Conservation (phyloP, 2,888 invertebrate genomes). For the Lochmaea crataegi region DNA sequence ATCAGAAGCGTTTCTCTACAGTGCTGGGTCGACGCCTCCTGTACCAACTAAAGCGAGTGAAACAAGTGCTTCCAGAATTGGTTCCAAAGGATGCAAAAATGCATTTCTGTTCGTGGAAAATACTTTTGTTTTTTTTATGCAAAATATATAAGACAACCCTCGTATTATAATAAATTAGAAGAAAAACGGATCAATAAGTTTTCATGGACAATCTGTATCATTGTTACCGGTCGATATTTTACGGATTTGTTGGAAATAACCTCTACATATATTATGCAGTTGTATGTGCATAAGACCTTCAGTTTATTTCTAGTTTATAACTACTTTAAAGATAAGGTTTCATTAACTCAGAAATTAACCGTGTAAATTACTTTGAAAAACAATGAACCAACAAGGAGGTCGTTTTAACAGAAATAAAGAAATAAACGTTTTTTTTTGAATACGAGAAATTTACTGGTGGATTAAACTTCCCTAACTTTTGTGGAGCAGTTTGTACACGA, state of each 20-base stretch:
- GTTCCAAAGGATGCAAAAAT: too few species aligned
- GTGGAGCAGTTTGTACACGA: too few species aligned
- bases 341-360: constrained; percentile 15
- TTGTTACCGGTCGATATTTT: neutral
- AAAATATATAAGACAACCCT: neutral
- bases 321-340: constrained; percentile 25
- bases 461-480: too few species aligned
- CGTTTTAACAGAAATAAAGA: too few species aligned
- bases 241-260: constrained; percentile 14
- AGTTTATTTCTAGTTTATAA: constrained; percentile 18
- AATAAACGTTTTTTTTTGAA: too few species aligned
- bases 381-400: too few species aligned
- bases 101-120: neutral
- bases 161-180: too few species aligned
- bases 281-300: constrained; percentile 20
- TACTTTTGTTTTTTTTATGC: neutral
- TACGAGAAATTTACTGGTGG: too few species aligned
- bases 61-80: too few species aligned
- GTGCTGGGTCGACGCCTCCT: too few species aligned
- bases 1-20: too few species aligned
- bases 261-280: constrained; percentile 2
- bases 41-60: too few species aligned
- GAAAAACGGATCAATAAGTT: neutral
- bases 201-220: neutral
- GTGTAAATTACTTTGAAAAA: neutral